phyloP scores from a whole-genome alignment of 2,888 invertebrate genomes.

The Clistopyga incitator region DNA sequence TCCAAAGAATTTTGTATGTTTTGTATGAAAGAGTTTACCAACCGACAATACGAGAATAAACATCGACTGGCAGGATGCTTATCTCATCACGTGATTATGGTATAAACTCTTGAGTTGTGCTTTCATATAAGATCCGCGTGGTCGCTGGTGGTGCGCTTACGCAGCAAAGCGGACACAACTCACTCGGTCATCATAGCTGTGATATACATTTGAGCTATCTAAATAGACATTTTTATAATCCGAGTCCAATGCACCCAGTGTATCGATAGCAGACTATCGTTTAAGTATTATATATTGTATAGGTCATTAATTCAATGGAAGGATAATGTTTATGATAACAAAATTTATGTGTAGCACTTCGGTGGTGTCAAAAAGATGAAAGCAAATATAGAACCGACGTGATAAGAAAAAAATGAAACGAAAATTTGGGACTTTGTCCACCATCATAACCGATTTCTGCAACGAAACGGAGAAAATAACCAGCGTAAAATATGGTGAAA shows the following conservation, averaged over 20 bases:
- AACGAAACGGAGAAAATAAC: no score
- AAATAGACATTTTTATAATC: slow-evolving; percentile 29
- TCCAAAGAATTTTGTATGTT: neutral
- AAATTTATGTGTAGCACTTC: slow-evolving; percentile 6
- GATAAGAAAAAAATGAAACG: neutral
- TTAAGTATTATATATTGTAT: neutral
- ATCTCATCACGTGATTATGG: slow-evolving; percentile 32
- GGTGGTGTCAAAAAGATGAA: neutral
- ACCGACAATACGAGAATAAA: slow-evolving; percentile 5
- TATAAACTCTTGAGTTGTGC: neutral
- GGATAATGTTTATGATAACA: slow-evolving; percentile 23
- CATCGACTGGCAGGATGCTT: neutral
- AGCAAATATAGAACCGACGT: neutral
- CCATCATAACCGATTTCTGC: neutral
- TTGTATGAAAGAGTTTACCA: neutral
- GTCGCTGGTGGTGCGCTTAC: slow-evolving; percentile 5
- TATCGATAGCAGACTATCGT: slow-evolving; percentile 15
- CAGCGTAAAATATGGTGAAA: no score
- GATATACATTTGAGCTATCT: slow-evolving; percentile 20
- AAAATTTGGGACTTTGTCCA: neutral
- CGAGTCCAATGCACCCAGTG: slow-evolving; percentile 26
- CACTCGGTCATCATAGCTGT: neutral
- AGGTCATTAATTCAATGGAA: slow-evolving; percentile 30
- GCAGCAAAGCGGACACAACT: slow-evolving; percentile 13
- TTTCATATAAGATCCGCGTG: neutral